These are phyloP conservation scores for Aphodius sticticus DNA, from an alignment of 2,888 invertebrate species.

Conservation along the genomic window DNA sequence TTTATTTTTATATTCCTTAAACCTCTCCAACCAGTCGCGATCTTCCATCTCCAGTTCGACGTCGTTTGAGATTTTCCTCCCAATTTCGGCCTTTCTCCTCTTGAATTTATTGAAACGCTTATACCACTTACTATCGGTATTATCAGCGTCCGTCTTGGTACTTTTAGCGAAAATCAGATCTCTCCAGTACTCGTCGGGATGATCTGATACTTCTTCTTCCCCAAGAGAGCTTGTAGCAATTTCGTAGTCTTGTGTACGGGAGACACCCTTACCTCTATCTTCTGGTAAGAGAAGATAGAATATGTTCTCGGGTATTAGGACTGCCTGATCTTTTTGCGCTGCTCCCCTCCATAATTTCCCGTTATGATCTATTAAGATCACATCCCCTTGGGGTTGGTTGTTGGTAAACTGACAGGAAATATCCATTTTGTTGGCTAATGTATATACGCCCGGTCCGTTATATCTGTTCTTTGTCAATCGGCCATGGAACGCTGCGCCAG, in stretches of 20 bases:
- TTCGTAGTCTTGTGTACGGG: not conserved
- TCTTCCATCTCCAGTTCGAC: conserved; percentile 35
- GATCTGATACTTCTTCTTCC: conserved; percentile 18
- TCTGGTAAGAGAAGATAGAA: conserved; percentile 48
- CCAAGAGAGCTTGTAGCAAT: not conserved
- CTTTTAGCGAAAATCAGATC: conserved; percentile 50
- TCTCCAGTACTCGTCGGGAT: conserved; percentile 43
- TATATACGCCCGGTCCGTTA: conserved; percentile 62
- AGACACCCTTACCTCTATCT: not conserved
- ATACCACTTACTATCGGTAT: conserved; percentile 42
- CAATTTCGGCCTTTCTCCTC: conserved; percentile 34
- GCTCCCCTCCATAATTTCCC: conserved; percentile 61
- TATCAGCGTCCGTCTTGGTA: conserved; percentile 41
- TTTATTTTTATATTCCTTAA: conserved; percentile 34
- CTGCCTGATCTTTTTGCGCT: conserved; percentile 44
- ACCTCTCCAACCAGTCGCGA: conserved; percentile 38
- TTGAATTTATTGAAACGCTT: conserved; percentile 38
- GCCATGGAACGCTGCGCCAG: conserved; percentile 64
- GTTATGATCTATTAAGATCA: conserved; percentile 63
- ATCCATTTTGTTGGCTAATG: conserved; percentile 63
- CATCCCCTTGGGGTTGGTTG: conserved; percentile 62
- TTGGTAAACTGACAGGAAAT: conserved; percentile 62
- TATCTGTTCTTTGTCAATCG: conserved; percentile 62
- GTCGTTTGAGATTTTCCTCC: conserved; percentile 33
- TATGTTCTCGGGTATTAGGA: conserved; percentile 52